Conservation (phyloP, 2,888 invertebrate species). For the Sycophila texana region DNA sequence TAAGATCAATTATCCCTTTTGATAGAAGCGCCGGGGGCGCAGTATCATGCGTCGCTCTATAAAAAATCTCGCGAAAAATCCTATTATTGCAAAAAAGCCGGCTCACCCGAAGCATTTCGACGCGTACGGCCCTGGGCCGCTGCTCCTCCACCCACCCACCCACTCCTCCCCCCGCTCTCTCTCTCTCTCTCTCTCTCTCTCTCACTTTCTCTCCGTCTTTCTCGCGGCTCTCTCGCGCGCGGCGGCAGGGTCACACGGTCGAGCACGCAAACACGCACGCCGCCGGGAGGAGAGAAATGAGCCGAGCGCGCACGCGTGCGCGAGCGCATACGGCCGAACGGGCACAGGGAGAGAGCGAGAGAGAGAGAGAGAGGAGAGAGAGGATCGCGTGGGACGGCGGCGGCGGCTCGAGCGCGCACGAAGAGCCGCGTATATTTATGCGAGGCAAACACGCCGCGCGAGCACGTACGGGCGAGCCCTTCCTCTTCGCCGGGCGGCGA, state of each 20-base stretch:
- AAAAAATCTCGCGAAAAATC: no score
- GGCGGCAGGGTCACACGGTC: slow-evolving; percentile 65
- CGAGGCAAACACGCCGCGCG: slow-evolving; percentile 50
- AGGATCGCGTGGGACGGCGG: neutral
- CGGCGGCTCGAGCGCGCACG: neutral
- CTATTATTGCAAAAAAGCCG: neutral
- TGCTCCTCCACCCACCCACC: slow-evolving; percentile 8
- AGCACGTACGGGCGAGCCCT: neutral
- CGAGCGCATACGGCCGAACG: neutral
- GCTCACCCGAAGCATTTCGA: neutral
- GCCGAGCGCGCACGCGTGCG: slow-evolving; percentile 19
- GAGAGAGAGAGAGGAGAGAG: neutral
- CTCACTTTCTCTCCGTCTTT: slow-evolving; percentile 62
- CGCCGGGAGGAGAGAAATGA: neutral
- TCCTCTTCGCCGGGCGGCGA: neutral
- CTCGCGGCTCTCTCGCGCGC: slow-evolving; percentile 63
- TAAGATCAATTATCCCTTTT: no score
- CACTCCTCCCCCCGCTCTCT: slow-evolving; percentile 12
- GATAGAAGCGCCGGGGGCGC: no score
- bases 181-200: slow-evolving; percentile 62
- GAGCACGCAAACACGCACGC: slow-evolving; percentile 51
- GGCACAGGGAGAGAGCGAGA: slow-evolving; percentile 17
- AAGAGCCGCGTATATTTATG: slow-evolving; percentile 53
- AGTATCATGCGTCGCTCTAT: no score
- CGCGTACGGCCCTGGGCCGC: neutral